Conservation (phyloP, 2,797 vertebrate species). For the Oryzias sinensis region DNA sequence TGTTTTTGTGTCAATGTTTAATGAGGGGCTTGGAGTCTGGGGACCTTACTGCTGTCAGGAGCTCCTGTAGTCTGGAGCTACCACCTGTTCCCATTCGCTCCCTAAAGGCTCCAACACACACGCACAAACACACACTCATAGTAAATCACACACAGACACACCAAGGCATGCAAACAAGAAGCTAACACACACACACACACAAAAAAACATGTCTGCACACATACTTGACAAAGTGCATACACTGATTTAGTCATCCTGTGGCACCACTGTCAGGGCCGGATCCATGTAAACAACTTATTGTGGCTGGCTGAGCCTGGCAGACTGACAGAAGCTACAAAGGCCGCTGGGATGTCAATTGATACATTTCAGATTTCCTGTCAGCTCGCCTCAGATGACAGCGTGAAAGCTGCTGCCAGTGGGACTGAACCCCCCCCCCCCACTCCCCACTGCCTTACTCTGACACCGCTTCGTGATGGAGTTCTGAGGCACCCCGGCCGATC, state of each 20-base stretch:
- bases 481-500: slow-evolving; percentile 47
- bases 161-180: slow-evolving; percentile 51
- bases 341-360: slow-evolving; percentile 71
- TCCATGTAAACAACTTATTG: slow-evolving; percentile 66
- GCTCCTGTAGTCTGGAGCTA: slow-evolving; percentile 77
- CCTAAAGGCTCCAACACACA: slow-evolving; percentile 61
- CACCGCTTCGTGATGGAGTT: slow-evolving; percentile 57
- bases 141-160: slow-evolving; percentile 40
- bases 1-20: slow-evolving; percentile 82
- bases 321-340: slow-evolving; percentile 66
- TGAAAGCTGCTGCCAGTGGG: slow-evolving; percentile 58
- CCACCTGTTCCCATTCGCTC: slow-evolving; percentile 76
- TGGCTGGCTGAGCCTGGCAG: slow-evolving; percentile 60
- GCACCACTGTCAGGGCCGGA: slow-evolving; percentile 57
- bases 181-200: slow-evolving; percentile 19
- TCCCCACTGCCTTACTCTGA: slow-evolving; percentile 31
- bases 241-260: slow-evolving; percentile 69
- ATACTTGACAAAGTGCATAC: slow-evolving; percentile 67
- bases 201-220: slow-evolving; percentile 40
- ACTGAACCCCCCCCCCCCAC: slow-evolving; percentile 53
- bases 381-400: slow-evolving; percentile 53
- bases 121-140: slow-evolving; percentile 31
- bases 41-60: slow-evolving; percentile 78
- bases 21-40: slow-evolving; percentile 78
- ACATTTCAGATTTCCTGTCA: slow-evolving; percentile 60